Conservation (phyloP, 2,888 invertebrate genomes). For the Pasiphila rectangulata region DNA sequence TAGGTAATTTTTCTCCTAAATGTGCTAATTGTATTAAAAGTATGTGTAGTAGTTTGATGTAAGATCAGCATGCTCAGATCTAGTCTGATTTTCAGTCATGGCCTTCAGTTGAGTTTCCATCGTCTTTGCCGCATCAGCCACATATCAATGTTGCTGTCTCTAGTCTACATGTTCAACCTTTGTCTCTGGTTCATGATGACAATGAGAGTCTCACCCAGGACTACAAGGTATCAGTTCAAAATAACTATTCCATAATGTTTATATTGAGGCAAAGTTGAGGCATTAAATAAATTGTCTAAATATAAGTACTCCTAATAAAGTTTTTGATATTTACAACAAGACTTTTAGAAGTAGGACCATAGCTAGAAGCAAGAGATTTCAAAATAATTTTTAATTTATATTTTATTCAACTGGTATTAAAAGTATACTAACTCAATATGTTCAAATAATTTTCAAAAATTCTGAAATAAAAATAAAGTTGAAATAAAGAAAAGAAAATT, state of each 20-base stretch:
- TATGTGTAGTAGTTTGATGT: too few relatives aligned
- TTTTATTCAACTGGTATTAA: too few relatives aligned
- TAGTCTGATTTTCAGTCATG: slow-evolving; percentile 53
- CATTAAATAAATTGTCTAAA: slow-evolving; percentile 22
- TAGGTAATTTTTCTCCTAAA: too few relatives aligned
- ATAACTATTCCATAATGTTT: slow-evolving; percentile 45
- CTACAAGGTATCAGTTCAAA: slow-evolving; percentile 57
- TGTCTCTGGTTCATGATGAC: slow-evolving; percentile 70
- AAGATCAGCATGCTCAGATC: background rate
- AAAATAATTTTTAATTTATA: too few relatives aligned
- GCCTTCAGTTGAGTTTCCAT: slow-evolving; percentile 65
- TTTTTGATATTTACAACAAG: too few relatives aligned
- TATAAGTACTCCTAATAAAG: slow-evolving; percentile 34
- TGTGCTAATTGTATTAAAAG: too few relatives aligned
- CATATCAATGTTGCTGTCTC: slow-evolving; percentile 66
- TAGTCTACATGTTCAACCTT: slow-evolving; percentile 71
- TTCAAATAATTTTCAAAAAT: too few relatives aligned
- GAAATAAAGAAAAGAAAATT: too few relatives aligned
- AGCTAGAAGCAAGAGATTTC: too few relatives aligned
- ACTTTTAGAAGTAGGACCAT: too few relatives aligned
- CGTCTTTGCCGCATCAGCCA: slow-evolving; percentile 66
- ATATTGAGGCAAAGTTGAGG: background rate
- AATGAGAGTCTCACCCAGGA: slow-evolving; percentile 58
- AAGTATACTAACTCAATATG: too few relatives aligned
- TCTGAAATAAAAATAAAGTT: too few relatives aligned